phyloP scores from a whole-genome alignment of 2,797 vertebrate species.

The Pygocentrus nattereri region DNA sequence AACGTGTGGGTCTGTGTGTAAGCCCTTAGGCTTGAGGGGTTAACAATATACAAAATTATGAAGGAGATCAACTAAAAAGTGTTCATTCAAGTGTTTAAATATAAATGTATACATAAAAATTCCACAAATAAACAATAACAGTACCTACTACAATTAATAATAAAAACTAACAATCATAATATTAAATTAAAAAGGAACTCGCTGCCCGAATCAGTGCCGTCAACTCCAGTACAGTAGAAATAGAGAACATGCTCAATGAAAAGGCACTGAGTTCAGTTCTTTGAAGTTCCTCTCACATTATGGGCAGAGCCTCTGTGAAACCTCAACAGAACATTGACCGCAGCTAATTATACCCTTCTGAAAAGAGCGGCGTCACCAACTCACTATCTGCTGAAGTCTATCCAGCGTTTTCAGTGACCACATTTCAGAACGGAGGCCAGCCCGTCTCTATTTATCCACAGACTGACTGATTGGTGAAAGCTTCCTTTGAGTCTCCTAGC shows the following conservation, averaged over 20 bases:
- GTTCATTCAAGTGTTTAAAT: too few species aligned
- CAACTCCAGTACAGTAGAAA: background rate
- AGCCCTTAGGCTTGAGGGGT: too few species aligned
- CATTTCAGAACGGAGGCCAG: slow-evolving; percentile 12
- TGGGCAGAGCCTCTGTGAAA: background rate
- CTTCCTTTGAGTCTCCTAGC: background rate
- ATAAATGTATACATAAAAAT: too few species aligned
- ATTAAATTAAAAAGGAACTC: too few species aligned
- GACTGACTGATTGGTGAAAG: background rate
- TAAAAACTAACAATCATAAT: too few species aligned
- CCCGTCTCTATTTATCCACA: background rate
- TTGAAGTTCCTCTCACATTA: background rate
- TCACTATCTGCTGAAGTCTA: background rate
- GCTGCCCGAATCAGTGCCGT: too few species aligned
- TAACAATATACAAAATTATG: background rate
- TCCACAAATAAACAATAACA: too few species aligned
- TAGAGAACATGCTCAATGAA: background rate
- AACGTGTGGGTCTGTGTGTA: too few species aligned
- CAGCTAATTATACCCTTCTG: slow-evolving; percentile 15
- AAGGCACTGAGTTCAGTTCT: background rate
- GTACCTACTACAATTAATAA: too few species aligned
- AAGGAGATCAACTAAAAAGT: background rate
- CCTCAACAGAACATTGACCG: slow-evolving; percentile 2
- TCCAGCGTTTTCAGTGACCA: background rate
- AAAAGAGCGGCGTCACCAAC: background rate